Percentiles rank a stretch among this genome's conserved stretches.
These are phyloP conservation scores for Montipora efflorescens DNA, from an alignment of 64 coral and sea anemone genomes.

Conservation along the genomic window DNA sequence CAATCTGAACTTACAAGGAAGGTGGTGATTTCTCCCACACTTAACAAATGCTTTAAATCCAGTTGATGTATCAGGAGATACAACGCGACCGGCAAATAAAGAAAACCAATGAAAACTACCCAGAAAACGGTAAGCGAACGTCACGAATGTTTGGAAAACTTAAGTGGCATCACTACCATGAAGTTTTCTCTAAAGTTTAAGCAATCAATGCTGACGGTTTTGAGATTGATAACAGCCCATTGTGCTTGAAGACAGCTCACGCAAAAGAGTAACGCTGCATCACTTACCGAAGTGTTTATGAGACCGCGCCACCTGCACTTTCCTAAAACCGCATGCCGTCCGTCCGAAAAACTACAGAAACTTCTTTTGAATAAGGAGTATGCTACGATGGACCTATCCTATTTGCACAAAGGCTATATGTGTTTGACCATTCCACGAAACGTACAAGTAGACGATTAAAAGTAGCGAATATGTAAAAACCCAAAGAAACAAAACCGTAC, in stretches of 20 bases:
- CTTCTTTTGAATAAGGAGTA: neutral
- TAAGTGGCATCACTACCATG: neutral
- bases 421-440: neutral
- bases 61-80: neutral
- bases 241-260: neutral
- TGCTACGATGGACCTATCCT: neutral
- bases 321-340: slow-evolving; percentile 7
- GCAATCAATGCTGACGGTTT: neutral
- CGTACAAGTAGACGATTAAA: slow-evolving; percentile 9
- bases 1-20: neutral
- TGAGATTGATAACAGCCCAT: slow-evolving; percentile 1
- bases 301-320: slow-evolving; percentile 24
- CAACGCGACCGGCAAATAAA: neutral
- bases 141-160: neutral
- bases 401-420: slow-evolving; percentile 10
- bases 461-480: neutral
- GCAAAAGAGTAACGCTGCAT: slow-evolving; percentile 31
- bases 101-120: neutral
- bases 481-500: too few species aligned
- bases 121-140: neutral
- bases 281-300: slow-evolving; percentile 8
- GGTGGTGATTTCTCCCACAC: neutral
- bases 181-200: neutral
- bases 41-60: neutral
- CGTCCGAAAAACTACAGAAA: neutral